Base-by-base conservation (phyloP, 2,888 invertebrate genomes). In the Macrophya alboannulata region DNA sequence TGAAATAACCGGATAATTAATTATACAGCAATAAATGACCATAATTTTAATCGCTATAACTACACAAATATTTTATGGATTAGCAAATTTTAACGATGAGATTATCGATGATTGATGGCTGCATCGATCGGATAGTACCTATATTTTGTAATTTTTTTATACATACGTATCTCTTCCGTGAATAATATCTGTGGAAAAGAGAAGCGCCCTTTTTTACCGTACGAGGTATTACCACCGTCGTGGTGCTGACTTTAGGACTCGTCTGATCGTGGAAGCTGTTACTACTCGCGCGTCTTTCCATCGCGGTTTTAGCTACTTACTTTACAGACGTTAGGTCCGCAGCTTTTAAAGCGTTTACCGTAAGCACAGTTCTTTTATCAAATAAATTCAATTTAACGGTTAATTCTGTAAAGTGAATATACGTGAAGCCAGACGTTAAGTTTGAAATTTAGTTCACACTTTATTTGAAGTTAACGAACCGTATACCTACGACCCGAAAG, bases 401-500 rank as follows among this genome's bases (percentile, higher is more conserved):
- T 62, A 62, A 62, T 62, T 62, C 4, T 4, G 25, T 62, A 12
- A 21, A 21, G 62, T 25, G 62, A 62, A 62, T 62, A 10, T 62
- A 10, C 25, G 62, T 21, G 21, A 62, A 62, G 62, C 62, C 25
- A 3, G 1, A 62, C 6, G 71, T 40, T 43, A 40, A 10, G 76
- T 25, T 62, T n/a, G 51, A 76, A 51, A 25, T 65, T 65, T 62
- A 40, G 37, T 62, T 65, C 45, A 82, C 43, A 82, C 43, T 45
- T 62, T 62, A 43, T 82, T 43, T 51, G 65, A 62, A 65, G 65
- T 65, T 82, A 65, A 82, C 81, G 81, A 65, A 62, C 62, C 45
- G 43, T 25, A n/a, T 37, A 71, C 25, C 65, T 10, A 76, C 48
- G 40, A n/a, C 55, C 55, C 31, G 37, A 17, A 79, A 40, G 79